A percentile compares a stretch with the other conserved stretches of the same genome.
Evolutionary conservation across 2,888 invertebrate species (phyloP).

Genomic region (Muscina levida): DNA sequence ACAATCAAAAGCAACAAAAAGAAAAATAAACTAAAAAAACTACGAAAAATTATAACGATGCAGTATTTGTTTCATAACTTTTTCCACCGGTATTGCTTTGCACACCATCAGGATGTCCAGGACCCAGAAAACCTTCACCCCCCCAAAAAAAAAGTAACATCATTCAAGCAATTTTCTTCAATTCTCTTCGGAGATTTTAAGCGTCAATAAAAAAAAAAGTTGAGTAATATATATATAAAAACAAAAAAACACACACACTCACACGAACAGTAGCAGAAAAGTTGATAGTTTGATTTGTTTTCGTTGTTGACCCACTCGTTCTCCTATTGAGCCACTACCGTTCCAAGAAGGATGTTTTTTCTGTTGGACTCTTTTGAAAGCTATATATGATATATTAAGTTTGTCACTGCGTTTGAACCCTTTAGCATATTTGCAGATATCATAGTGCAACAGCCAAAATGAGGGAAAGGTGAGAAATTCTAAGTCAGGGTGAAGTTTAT

Average conservation of each 20-base stretch:
- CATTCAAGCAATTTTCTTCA: conserved; percentile 5
- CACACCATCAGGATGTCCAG: not conserved
- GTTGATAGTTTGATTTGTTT: conserved; percentile 54
- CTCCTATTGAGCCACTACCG: conserved; percentile 52
- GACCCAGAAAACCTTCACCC: not conserved
- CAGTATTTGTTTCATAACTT: conserved; percentile 42
- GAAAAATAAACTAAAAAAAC: too few species aligned
- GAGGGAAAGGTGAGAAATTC: too few species aligned
- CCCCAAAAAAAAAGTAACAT: conserved; percentile 17
- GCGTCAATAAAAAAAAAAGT: conserved; percentile 24
- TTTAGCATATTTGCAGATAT: too few species aligned
- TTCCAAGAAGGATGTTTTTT: too few species aligned
- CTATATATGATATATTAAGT: too few species aligned
- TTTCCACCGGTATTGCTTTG: conserved; percentile 1
- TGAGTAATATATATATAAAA: not conserved
- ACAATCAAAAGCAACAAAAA: too few species aligned
- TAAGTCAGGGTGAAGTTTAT: too few species aligned
- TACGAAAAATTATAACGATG: conserved; percentile 48
- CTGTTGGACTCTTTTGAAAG: too few species aligned
- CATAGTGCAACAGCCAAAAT: too few species aligned
- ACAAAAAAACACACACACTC: conserved; percentile 9
- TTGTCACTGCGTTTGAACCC: too few species aligned
- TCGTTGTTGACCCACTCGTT: conserved; percentile 47
- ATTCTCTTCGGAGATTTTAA: conserved; percentile 26
- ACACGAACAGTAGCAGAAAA: conserved; percentile 24